Conservation (phyloP, 2,113 vertebrate genomes). For the Apistogramma diplotaenia region DNA sequence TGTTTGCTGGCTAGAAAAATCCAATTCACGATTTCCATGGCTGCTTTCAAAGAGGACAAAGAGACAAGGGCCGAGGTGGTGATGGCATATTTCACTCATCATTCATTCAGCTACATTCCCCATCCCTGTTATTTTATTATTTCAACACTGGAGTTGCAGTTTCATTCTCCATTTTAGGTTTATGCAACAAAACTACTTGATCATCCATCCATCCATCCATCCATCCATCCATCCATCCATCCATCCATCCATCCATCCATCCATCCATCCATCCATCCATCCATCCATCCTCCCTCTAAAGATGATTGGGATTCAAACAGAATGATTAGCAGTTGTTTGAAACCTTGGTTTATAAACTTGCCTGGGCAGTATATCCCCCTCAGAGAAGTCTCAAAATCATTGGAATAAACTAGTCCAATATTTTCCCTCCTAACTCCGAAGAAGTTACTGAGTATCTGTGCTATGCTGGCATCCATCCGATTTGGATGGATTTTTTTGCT, state of each 20-base stretch:
- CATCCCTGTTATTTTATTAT: neutral
- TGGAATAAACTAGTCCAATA: neutral
- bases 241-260: no score
- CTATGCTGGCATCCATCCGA: neutral
- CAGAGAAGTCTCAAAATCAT: neutral
- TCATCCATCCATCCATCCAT: no score
- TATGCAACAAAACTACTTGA: neutral
- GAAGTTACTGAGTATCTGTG: neutral
- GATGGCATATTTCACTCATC: neutral
- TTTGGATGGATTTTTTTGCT: neutral
- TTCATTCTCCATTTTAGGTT: neutral
- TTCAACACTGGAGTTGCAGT: neutral
- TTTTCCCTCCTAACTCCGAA: neutral
- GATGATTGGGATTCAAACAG: neutral
- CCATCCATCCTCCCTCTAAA: no score
- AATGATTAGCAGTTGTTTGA: neutral
- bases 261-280: no score
- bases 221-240: no score
- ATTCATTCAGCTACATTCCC: neutral
- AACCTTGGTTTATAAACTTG: neutral
- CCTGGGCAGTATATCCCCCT: neutral
- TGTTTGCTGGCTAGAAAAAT: neutral
- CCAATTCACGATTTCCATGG: neutral
- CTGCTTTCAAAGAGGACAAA: neutral
- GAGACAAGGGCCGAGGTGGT: neutral